Evolutionary conservation across 1,140 invertebrate genomes (phyloP).

Genomic region (Dryas iulia): DNA sequence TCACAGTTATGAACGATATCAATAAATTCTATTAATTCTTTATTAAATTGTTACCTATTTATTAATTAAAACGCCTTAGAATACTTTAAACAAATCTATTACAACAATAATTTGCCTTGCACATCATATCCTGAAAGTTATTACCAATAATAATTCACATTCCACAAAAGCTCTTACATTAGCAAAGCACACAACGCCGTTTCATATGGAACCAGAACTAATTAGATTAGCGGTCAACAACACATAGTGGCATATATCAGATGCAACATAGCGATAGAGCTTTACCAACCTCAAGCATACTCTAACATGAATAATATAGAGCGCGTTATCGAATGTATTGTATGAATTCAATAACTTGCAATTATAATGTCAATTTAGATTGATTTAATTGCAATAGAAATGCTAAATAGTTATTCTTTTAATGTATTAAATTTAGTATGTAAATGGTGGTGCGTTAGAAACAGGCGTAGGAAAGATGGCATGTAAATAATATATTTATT

Average conservation of each 20-base stretch:
- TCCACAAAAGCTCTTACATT: not conserved
- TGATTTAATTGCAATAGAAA: not conserved
- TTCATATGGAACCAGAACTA: slow-evolving; percentile 12
- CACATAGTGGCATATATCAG: slow-evolving; percentile 7
- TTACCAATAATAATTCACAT: not conserved
- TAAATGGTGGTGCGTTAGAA: no score
- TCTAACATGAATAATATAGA: not conserved
- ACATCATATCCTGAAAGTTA: not conserved
- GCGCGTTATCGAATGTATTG: not conserved
- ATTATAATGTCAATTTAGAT: not conserved
- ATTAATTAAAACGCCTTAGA: no score
- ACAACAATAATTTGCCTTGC: not conserved
- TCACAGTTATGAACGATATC: no score
- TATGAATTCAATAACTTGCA: not conserved
- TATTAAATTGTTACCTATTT: no score
- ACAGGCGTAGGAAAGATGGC: no score
- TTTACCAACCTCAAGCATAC: not conserved
- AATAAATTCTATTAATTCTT: no score
- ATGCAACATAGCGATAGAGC: slow-evolving; percentile 5
- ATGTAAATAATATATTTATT: no score
- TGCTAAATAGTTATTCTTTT: no score
- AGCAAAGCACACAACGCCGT: not conserved
- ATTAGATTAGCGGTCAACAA: slow-evolving; percentile 27
- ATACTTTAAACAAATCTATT: no score
- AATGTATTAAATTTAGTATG: no score